phyloP scores from a whole-genome alignment of 2,888 invertebrate genomes.

The Caenorhabditis wallacei region DNA sequence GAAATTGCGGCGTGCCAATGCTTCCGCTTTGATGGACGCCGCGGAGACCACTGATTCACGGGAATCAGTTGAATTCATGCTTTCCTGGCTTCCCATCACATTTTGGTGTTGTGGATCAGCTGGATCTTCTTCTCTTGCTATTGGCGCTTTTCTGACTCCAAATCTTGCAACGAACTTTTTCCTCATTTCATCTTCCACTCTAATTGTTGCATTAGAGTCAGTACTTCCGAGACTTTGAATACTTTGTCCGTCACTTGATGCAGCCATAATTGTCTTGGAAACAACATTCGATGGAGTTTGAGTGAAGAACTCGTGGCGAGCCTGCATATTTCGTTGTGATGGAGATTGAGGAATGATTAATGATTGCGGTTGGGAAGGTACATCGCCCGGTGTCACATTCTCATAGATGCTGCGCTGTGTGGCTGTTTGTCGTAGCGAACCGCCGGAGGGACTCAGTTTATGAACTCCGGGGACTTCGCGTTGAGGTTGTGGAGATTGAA shows the following conservation, averaged over 20 bases:
- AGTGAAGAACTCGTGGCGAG: conserved; percentile 57
- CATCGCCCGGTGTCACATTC: conserved; percentile 49
- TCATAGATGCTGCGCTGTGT: conserved; percentile 65
- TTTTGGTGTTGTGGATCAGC: conserved; percentile 68
- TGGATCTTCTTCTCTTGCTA: conserved; percentile 73
- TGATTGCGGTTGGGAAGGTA: conserved; percentile 48
- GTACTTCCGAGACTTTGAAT: conserved; percentile 46
- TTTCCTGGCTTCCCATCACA: conserved; percentile 67
- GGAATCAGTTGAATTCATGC: conserved; percentile 72
- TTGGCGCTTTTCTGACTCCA: conserved; percentile 74
- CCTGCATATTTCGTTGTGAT: conserved; percentile 38
- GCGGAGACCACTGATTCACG: conserved; percentile 78
- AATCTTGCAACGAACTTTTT: conserved; percentile 73
- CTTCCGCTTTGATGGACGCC: conserved; percentile 77
- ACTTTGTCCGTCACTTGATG: conserved; percentile 55
- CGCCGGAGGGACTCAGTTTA: conserved; percentile 47
- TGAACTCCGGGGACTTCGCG: conserved; percentile 47
- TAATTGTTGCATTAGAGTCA: conserved; percentile 48
- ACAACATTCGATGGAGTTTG: conserved; percentile 61
- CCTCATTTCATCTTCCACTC: conserved; percentile 73
- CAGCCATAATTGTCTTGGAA: conserved; percentile 57
- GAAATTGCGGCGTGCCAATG: conserved; percentile 77
- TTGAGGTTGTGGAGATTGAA: conserved; percentile 44
- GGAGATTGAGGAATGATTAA: conserved; percentile 43
- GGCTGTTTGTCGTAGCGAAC: conserved; percentile 41